Conservation (phyloP, 2,888 invertebrate species). For the Unio delphinus region DNA sequence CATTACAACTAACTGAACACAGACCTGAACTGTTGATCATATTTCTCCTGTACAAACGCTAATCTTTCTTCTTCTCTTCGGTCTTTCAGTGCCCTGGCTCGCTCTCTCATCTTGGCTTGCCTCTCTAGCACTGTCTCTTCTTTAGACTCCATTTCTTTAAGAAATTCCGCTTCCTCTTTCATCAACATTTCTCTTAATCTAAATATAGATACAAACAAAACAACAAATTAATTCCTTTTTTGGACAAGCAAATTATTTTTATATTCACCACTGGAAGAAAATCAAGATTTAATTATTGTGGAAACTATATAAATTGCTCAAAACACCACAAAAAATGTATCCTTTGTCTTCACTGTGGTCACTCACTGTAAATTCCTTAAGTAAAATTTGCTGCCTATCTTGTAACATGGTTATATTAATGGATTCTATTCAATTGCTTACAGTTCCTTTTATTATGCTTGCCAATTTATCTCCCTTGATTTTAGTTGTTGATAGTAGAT, state of each 20-base stretch:
- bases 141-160: constrained; percentile 64
- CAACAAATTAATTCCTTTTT: background rate
- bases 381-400: too few relatives aligned
- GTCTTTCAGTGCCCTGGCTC: constrained; percentile 67
- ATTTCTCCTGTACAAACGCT: constrained; percentile 68
- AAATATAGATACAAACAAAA: constrained; percentile 2
- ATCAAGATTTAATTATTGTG: background rate
- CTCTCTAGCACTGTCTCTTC: constrained; percentile 69
- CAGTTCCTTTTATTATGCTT: too few relatives aligned
- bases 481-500: too few relatives aligned
- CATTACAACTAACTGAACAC: background rate
- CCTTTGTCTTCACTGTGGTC: background rate
- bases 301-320: background rate
- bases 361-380: too few relatives aligned
- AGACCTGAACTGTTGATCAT: constrained; percentile 70
- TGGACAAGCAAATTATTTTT: background rate
- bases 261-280: too few relatives aligned
- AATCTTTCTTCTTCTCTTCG: constrained; percentile 67
- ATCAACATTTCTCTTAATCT: constrained; percentile 61
- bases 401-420: too few relatives aligned
- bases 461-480: too few relatives aligned
- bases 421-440: too few relatives aligned
- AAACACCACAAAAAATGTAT: background rate
- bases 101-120: constrained; percentile 69
- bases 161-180: constrained; percentile 60